Base-by-base conservation (phyloP, 2,888 invertebrate genomes). In the Physocephala rufipes region DNA sequence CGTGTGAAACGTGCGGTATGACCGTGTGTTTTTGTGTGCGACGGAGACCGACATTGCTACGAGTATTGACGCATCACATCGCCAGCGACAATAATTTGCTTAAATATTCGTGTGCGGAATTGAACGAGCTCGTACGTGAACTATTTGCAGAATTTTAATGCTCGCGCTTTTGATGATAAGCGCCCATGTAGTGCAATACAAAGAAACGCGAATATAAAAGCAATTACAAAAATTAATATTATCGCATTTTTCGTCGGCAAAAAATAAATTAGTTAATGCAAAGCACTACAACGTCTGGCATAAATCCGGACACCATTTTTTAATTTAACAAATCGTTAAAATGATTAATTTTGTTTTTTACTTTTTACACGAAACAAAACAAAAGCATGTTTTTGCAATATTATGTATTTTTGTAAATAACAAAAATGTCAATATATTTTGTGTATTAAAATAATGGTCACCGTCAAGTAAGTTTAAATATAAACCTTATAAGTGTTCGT, bases 91-190 rank as follows among this genome's bases (percentile, higher is more conserved):
- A 62, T 62, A 62, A 62, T 43, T 16, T 36, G 62, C 43, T 43
- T 19, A 28, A 36, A 21, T 21, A 62, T 47, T 47, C 64, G 49
- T 66, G 51, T n/a, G 30, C 24, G 15, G 65, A 30, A 12, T 53
- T 55, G 19, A n/a, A n/a, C n/a, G n/a, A n/a, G n/a, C n/a, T 16
- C 62, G 74, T 74, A 76, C 72, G 62, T 74, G 67, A 75, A 75
- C 74, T 76, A 76, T 76, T 76, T 77, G 73, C 61, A 74, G 76
- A 77, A 77, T 77, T 78, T 78, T 76, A 76, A 78, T 78, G 72
- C 76, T 74, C 55, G 16, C 26, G 67, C 1, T n/a, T n/a, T n/a
- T n/a, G n/a, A n/a, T 67, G 67, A 65, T 65, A 51, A 65, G 64
- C 47, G 61, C 30, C 9, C n/a, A 26, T n/a, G 43, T 30, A 36